Conservation (phyloP, 1,140 invertebrate genomes). For the Drosophila tsacasi region DNA sequence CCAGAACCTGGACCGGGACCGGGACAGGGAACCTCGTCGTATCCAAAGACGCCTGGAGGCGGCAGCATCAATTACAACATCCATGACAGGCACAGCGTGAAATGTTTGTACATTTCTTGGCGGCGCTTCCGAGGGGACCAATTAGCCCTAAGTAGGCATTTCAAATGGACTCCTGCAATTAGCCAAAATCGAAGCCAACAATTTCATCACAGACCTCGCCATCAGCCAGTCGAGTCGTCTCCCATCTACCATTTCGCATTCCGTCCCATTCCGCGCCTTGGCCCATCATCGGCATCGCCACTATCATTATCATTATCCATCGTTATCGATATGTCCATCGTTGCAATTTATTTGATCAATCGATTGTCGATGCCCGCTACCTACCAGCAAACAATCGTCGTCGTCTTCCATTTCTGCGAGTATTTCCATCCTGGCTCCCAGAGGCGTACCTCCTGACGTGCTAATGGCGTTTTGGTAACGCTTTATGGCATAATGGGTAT, state of each 20-base stretch:
- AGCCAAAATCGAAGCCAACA: slow-evolving; percentile 80
- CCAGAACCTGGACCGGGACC: neutral
- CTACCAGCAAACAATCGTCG: slow-evolving; percentile 8
- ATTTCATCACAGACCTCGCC: slow-evolving; percentile 61
- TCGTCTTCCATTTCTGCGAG: slow-evolving; percentile 3
- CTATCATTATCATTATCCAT: slow-evolving; percentile 42
- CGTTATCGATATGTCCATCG: slow-evolving; percentile 41
- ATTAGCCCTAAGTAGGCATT: slow-evolving; percentile 81
- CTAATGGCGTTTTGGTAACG: slow-evolving; percentile 74
- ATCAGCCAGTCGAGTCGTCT: neutral
- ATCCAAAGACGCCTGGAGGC: slow-evolving; percentile 40
- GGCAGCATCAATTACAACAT: slow-evolving; percentile 82
- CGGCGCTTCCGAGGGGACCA: slow-evolving; percentile 81
- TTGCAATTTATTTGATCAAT: slow-evolving; percentile 49
- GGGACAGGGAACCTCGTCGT: neutral
- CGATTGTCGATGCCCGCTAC: slow-evolving; percentile 33
- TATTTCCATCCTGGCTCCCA: slow-evolving; percentile 20
- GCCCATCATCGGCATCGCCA: slow-evolving; percentile 42
- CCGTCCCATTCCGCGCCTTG: slow-evolving; percentile 9
- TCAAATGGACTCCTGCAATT: slow-evolving; percentile 78
- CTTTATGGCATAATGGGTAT: slow-evolving; percentile 73
- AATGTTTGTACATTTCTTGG: slow-evolving; percentile 81
- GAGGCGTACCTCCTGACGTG: slow-evolving; percentile 67
- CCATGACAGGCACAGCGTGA: slow-evolving; percentile 81
- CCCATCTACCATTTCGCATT: slow-evolving; percentile 4